Percentiles rank a stretch among this genome's conserved stretches.
Evolutionary conservation across 2,797 vertebrate species (phyloP).

Genomic region (Clarias pachynema): DNA sequence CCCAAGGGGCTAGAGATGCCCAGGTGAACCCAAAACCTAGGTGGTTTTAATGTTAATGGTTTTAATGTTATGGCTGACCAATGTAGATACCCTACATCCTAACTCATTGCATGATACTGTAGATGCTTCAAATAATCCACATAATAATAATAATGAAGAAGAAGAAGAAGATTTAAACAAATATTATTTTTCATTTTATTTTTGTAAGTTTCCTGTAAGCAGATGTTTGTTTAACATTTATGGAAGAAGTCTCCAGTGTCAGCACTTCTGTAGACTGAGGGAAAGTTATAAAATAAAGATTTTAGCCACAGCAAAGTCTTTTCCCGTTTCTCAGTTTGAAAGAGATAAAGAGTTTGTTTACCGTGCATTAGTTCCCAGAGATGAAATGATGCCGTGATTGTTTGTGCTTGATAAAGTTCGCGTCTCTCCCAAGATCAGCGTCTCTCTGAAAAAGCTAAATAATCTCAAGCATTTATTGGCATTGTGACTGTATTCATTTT

Average conservation of each 20-base stretch:
- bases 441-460: constrained; percentile 57
- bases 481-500: constrained; percentile 55
- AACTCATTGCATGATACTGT: background rate
- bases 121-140: background rate
- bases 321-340: background rate
- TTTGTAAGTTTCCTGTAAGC: background rate
- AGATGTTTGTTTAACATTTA: background rate
- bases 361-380: constrained; percentile 37
- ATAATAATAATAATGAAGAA: no score
- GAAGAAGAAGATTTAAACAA: background rate
- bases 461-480: constrained; percentile 62
- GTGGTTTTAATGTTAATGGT: no score
- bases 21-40: no score
- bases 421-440: constrained; percentile 45
- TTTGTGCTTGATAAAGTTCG: constrained; percentile 47
- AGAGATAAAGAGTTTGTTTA: constrained; percentile 33
- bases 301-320: background rate
- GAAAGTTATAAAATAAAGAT: background rate
- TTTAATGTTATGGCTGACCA: no score
- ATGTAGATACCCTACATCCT: background rate
- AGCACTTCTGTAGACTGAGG: background rate
- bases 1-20: no score
- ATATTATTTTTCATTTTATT: background rate
- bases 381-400: constrained; percentile 45
- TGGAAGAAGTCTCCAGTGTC: background rate